Evolutionary conservation across 1,140 invertebrate species (phyloP), one percentile per base, ranked within the genome.

Genomic region (Helicoverpa zea): DNA sequence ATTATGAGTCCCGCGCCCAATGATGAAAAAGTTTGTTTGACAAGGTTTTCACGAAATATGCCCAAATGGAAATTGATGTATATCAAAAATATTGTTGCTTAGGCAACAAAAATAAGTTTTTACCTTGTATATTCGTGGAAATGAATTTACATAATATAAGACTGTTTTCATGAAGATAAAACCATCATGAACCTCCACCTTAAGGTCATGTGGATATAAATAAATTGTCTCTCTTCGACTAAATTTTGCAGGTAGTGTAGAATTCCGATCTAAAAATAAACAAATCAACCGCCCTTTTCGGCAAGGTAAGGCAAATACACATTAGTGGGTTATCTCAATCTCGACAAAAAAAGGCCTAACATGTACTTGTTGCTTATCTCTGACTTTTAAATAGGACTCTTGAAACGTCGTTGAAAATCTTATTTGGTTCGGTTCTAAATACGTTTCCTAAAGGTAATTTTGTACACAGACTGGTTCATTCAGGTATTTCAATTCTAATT

Each of bases 361-460:
- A 51, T 14, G 43, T 61, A 61, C 73, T 76, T 63, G 73, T 76
- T 76, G 73, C 73, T 76, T 76, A 76, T 76, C 63, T 68, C 52
- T 30, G 30, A 56, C 52, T 77, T 68, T 79, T 56, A 68, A 70
- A 47, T 79, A 18, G 63, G 56, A 43, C 47, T 59, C 68, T 51
- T 54, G 68, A 72, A 66, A 73, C 58, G 52, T 12, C n/a, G 14
- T 72, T 51, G 30, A 49, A 80, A 63, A 80, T 63, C 54, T 47
- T 73, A 63, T 80, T 80, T 80, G 68, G 78, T 63, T 73, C 16
- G 52, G n/a, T 43, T 63, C 68, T 49, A 73, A 80, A 61, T 73
- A 23, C 18, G 35, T 14, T 63, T 63, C 5, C 35, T 43, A 43
- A 43, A 7, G 7, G 35, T 43, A 43, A 43, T 43, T 43, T 43